Base-by-base conservation (phyloP, 1,140 invertebrate genomes). In the Calephelis nemesis region DNA sequence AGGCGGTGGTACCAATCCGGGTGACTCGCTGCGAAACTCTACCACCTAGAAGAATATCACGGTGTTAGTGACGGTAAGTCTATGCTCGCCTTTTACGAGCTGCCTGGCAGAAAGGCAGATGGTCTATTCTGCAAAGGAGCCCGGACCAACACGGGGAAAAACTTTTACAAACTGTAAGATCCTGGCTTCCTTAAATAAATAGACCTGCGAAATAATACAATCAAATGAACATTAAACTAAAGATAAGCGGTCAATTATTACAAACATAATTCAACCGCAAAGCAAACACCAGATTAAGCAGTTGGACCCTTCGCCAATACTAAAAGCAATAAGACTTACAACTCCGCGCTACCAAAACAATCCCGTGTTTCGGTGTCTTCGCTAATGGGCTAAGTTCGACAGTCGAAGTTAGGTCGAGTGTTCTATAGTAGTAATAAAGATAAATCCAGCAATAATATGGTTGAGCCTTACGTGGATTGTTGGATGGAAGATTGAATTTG, bases 241-340 rank as follows among this genome's bases (percentile, higher is more conserved):
- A 30, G 19, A 58, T 19, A 11, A 58, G 15, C 52, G 15, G 52
- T 58, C 52, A 47, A 63, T 42, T 47, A 11, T 63, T 42, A 47
- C 11, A 63, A 45, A 47, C 19, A 63, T 47, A 63, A 63, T 19
- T 62, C 15, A 62, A 47, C 60, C 58, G 48, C 67, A 48, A 68
- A 68, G 49, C 47, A 30, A 8, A 39, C 60, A 60, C 52, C 49
- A 88, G 84, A 90, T 90, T 88, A 91, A 88, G 81, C 84, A 87
- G 88, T 88, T 79, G 78, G 81, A 78, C 82, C 82, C 81, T 87
- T 78, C 70, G 78, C 72, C 74, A 73, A 77, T 84, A 87, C 85
- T 84, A 84, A 91, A 87, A 89, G 87, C 89, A 90, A 91, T 91
- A 91, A 91, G 89, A 89, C 87, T 91, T 88, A 90, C 87, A 87